Conservation (phyloP, 2,888 invertebrate genomes). For the Oxystoma pomonae region DNA sequence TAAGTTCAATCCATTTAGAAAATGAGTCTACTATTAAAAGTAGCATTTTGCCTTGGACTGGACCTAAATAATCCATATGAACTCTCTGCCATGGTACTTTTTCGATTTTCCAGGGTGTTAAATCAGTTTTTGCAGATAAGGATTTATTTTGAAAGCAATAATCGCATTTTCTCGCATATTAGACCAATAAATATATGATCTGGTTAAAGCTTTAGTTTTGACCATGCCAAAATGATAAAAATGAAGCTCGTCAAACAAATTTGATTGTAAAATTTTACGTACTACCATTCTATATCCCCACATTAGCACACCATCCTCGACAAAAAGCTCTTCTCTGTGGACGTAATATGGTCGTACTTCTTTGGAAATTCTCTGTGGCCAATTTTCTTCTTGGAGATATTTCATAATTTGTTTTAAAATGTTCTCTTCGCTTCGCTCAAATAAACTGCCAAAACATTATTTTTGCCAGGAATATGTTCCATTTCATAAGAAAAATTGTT, state of each 20-base stretch:
- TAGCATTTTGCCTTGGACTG: background rate
- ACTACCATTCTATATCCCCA: constrained; percentile 7
- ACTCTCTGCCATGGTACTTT: background rate
- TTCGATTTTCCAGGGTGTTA: background rate
- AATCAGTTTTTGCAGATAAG: background rate
- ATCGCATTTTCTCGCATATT: background rate
- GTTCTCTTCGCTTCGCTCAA: background rate
- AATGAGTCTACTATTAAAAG: background rate
- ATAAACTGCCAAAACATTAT: background rate
- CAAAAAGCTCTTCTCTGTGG: background rate
- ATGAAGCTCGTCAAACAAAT: background rate
- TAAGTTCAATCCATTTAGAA: background rate
- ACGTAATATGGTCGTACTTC: background rate
- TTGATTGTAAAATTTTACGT: background rate
- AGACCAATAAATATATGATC: background rate
- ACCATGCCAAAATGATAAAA: background rate
- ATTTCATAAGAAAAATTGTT: background rate
- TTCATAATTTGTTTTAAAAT: background rate
- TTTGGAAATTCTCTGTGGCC: background rate
- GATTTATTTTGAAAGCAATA: background rate
- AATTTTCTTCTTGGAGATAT: background rate
- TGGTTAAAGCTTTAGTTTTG: background rate
- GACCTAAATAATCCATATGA: background rate
- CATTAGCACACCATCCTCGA: background rate
- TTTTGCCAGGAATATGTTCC: background rate